Evolutionary conservation across 2,888 invertebrate genomes (phyloP).

Genomic region (Cataglyphis albicans): DNA sequence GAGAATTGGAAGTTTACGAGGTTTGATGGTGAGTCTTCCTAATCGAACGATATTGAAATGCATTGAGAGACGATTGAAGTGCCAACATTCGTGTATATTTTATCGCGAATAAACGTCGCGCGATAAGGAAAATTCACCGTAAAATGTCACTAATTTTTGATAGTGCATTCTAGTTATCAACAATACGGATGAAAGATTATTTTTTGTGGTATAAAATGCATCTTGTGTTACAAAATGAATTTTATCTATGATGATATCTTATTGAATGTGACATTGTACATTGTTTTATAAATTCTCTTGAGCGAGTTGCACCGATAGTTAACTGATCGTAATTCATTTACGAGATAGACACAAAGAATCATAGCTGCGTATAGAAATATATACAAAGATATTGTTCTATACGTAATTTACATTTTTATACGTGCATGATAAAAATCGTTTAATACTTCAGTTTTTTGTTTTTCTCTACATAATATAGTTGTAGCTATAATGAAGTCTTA

Average conservation of each 20-base stretch:
- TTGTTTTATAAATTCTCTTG: constrained; percentile 9
- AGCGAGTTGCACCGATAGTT: constrained; percentile 38
- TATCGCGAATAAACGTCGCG: neutral
- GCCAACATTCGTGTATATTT: neutral
- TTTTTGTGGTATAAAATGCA: constrained; percentile 17
- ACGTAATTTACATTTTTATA: neutral
- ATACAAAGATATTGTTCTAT: constrained; percentile 12
- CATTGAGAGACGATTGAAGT: neutral
- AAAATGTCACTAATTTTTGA: neutral
- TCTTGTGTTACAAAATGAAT: constrained; percentile 41
- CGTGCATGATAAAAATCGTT: neutral
- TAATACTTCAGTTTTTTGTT: neutral
- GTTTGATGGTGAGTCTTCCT: constrained; percentile 5
- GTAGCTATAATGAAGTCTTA: neutral
- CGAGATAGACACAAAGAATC: neutral
- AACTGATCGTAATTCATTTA: constrained; percentile 11
- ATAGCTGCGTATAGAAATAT: constrained; percentile 17
- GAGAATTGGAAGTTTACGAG: constrained; percentile 47
- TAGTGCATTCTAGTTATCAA: constrained; percentile 30
- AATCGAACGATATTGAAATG: constrained; percentile 1
- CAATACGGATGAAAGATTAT: constrained; percentile 31
- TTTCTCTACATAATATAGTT: neutral
- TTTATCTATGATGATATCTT: neutral
- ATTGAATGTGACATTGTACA: constrained; percentile 16
- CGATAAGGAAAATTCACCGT: constrained; percentile 11